Evolutionary conservation across 2,113 vertebrate genomes (phyloP).

Genomic region (Heterotis niloticus): DNA sequence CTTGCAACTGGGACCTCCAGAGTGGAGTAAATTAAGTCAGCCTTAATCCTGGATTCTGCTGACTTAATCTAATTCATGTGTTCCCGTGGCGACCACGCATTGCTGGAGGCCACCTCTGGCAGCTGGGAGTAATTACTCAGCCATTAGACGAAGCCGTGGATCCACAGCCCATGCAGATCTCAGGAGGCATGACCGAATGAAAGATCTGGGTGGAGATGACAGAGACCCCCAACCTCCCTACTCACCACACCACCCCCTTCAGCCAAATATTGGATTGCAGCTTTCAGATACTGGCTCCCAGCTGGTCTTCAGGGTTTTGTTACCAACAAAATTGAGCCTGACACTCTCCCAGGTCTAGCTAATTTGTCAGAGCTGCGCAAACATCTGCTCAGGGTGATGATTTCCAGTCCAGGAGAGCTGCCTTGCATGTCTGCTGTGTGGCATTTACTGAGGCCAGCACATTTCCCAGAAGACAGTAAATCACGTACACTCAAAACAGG

Average conservation of each 20-base stretch:
- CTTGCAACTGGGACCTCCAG: neutral
- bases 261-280: neutral
- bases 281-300: neutral
- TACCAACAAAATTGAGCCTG: slow-evolving; percentile 4
- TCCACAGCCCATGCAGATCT: neutral
- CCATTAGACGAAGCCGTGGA: neutral
- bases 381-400: neutral
- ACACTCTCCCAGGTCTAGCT: neutral
- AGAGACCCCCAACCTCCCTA: neutral
- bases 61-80: neutral
- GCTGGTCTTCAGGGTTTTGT: neutral
- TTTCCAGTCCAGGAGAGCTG: neutral
- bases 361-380: slow-evolving; percentile 14
- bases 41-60: neutral
- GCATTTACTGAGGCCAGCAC: neutral
- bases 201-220: slow-evolving; percentile 1
- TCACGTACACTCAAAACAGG: neutral
- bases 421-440: neutral
- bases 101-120: neutral
- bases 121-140: slow-evolving; percentile 14
- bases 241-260: neutral
- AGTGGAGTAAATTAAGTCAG: neutral
- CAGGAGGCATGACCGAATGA: neutral
- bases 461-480: neutral
- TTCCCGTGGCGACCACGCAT: neutral